Conservation (phyloP, 1,140 invertebrate genomes). For the Thrips palmi region DNA sequence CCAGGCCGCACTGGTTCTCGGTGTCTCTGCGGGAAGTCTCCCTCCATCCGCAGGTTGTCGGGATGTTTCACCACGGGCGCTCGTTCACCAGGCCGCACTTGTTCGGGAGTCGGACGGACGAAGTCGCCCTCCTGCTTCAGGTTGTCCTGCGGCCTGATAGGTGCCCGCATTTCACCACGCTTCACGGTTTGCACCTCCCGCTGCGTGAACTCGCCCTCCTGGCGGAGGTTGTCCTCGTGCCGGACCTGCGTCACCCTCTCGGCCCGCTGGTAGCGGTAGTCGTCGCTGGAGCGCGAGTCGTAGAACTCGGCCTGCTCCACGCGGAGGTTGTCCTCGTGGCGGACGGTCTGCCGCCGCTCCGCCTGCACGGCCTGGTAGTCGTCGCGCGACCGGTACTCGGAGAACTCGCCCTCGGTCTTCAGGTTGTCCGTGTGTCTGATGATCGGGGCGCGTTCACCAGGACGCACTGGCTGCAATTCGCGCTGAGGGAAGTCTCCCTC, state of each 20-base stretch:
- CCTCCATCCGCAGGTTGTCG: conserved; percentile 24
- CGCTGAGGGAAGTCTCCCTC: conserved; percentile 30
- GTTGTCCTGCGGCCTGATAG: conserved; percentile 29
- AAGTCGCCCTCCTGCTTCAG: conserved; percentile 34
- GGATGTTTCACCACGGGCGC: conserved; percentile 26
- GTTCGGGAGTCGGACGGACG: conserved; percentile 18
- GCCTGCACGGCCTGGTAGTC: conserved; percentile 15
- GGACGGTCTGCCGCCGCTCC: conserved; percentile 17
- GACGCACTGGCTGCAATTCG: conserved; percentile 13
- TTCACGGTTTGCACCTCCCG: too few species aligned
- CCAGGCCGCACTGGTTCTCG: conserved; percentile 21
- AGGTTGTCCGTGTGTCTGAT: conserved; percentile 41
- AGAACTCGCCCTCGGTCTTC: conserved; percentile 37
- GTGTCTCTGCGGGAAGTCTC: too few species aligned
- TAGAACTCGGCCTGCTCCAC: conserved; percentile 45
- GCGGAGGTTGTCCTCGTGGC: conserved; percentile 29
- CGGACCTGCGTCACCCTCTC: conserved; percentile 25
- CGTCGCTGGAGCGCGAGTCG: conserved; percentile 21
- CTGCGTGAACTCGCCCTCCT: conserved; percentile 46
- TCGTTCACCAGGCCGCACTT: conserved; percentile 24
- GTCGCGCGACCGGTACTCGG: conserved; percentile 19
- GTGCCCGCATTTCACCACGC: too few species aligned
- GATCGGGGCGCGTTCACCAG: conserved; percentile 32
- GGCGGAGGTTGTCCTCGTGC: conserved; percentile 37
- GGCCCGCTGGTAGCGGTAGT: conserved; percentile 21